Percentiles rank a stretch among this genome's conserved stretches.
phyloP scores from a whole-genome alignment of 2,113 vertebrate species.

The Hemichromis elongatus region DNA sequence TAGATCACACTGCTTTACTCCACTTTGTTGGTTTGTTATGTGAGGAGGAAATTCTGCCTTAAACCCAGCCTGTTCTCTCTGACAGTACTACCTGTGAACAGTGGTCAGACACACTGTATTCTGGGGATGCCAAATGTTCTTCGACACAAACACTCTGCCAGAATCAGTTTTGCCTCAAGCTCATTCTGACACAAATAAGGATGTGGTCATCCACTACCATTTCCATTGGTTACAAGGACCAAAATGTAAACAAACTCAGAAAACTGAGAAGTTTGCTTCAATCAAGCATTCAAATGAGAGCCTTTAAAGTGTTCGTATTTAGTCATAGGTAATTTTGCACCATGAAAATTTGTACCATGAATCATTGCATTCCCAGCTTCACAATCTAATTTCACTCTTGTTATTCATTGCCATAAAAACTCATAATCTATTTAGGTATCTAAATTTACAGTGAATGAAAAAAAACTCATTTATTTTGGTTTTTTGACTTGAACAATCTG shows the following conservation, averaged over 20 bases:
- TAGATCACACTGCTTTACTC: constrained; percentile 36
- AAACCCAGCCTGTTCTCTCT: constrained; percentile 69
- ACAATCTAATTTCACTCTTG: constrained; percentile 28
- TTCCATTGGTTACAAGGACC: constrained; percentile 74
- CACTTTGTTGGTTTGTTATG: constrained; percentile 48
- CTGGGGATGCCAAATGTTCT: constrained; percentile 62
- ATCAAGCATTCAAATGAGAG: constrained; percentile 63
- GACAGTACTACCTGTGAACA: constrained; percentile 71
- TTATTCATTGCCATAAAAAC: constrained; percentile 32
- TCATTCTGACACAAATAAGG: constrained; percentile 60
- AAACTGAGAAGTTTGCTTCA: constrained; percentile 61
- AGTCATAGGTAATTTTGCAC: constrained; percentile 32
- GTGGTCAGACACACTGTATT: constrained; percentile 49
- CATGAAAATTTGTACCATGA: constrained; percentile 40
- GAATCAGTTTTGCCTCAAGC: constrained; percentile 61
- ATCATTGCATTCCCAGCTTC: constrained; percentile 67
- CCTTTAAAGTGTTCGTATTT: constrained; percentile 52
- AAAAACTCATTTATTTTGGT: constrained; percentile 11
- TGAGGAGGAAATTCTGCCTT: constrained; percentile 68
- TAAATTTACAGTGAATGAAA: constrained; percentile 34
- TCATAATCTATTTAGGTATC: constrained; percentile 38
- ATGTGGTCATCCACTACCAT: constrained; percentile 53
- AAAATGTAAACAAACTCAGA: constrained; percentile 69
- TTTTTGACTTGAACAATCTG: constrained; percentile 53
- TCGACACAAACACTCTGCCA: constrained; percentile 36